Base-by-base conservation (phyloP, 2,113 vertebrate genomes). In the Junco hyemalis region DNA sequence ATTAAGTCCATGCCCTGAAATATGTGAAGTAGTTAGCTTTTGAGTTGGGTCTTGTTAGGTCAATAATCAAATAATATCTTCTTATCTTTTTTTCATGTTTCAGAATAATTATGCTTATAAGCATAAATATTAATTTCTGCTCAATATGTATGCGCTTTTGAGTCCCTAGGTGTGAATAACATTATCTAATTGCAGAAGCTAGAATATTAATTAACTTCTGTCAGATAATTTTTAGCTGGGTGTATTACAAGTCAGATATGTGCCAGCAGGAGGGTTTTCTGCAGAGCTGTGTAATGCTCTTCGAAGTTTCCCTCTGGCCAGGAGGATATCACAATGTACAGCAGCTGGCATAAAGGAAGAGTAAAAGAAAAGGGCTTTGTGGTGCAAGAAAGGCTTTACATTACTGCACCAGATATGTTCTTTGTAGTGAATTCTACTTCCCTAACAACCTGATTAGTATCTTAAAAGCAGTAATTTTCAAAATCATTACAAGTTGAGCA, bases 61-160 rank as follows among this genome's bases (percentile, higher is more conserved):
- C 94, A 95, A 76, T 94, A 95, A 95, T 92, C 64, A 96, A 87
- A 93, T 91, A 91, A 92, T 94, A 94, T 64, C 81, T 87, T 93
- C 35, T 35, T 90, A 70, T 66, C 20, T 74, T 92, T 74, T 66
- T 84, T n/a, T 44, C 42, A 36, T 92, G 79, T 95, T 95, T 96
- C 83, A 82, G 92, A 96, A 97, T 96, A 96, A 97, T 97, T 93
- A 95, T 81, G 54, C 48, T 91, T 82, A 69, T 61, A 95, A 78
- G 15, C 48, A 97, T 97, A 96, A 96, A 96, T 97, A 97, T 96
- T 96, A 96, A 97, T 96, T 96, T 91, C 86, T 95, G 60, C 88
- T 97, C 92, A 94, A 90, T 95, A 82, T 96, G 88, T 83, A 94
- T 95, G 93, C 15, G 9, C 59, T 89, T 83, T 81, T 26, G n/a